Evolutionary conservation across 2,113 vertebrate species (phyloP).

Genomic region (Corythornis vintsioides): DNA sequence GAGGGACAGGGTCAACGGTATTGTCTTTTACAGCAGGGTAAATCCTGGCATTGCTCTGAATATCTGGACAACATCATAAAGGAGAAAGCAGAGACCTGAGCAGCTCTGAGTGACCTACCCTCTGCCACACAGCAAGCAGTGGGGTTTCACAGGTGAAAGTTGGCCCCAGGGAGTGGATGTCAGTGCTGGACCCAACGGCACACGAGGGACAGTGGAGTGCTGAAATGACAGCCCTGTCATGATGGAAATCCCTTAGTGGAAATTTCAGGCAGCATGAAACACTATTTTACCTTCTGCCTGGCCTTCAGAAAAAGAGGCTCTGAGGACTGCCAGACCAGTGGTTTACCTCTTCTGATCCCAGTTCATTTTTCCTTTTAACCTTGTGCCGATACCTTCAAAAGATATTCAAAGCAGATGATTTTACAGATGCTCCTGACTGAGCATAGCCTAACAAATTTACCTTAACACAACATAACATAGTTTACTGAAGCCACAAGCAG

Average conservation of each 20-base stretch:
- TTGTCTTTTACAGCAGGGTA: not conserved
- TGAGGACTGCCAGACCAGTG: not conserved
- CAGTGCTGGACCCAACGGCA: not conserved
- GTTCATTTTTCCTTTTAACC: not conserved
- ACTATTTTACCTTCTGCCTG: not conserved
- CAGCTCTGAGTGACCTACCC: not conserved
- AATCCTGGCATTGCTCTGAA: not conserved
- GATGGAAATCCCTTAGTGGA: not conserved
- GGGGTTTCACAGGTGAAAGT: not conserved
- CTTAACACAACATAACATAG: not conserved
- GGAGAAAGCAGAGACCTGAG: not conserved
- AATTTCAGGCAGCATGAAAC: not conserved
- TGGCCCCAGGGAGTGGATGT: accelerated
- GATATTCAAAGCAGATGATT: slow-evolving; percentile 14
- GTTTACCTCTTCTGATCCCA: not conserved
- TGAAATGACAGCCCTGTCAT: not conserved
- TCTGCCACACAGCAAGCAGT: not conserved
- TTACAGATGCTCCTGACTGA: slow-evolving; percentile 33
- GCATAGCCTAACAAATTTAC: not conserved
- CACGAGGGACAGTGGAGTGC: accelerated
- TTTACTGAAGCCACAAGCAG: slow-evolving; percentile 48
- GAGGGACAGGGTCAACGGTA: not conserved
- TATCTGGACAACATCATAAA: not conserved
- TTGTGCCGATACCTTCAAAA: not conserved
- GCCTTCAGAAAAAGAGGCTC: not conserved